Evolutionary conservation across 2,888 invertebrate genomes (phyloP), one percentile per base, ranked within the genome.

Genomic region (Arctia plantaginis): DNA sequence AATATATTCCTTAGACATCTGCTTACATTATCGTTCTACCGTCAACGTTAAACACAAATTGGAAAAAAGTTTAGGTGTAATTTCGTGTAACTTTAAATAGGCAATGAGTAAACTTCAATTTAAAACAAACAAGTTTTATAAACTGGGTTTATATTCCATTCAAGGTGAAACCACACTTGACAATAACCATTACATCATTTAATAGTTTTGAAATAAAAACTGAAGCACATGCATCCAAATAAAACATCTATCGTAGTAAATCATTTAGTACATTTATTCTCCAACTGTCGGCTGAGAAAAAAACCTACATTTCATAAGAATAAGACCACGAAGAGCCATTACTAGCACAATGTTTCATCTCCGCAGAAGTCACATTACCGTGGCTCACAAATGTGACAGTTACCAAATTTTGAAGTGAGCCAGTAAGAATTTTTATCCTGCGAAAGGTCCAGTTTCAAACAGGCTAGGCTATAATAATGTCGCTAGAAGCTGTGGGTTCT

Each of bases 1-100:
- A 84, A 82, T 76, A 78, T 78, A 77, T 77, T 75, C 72, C 68
- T 78, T 67, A 73, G 74, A 78, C 75, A 80, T 81, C 77, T 81
- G 71, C 67, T 77, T 74, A 73, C 66, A 51, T 72, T 79, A 77
- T 74, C 70, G 66, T 67, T 68, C 67, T 76, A 33, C 66, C 69
- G 35, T 84, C 66, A 66, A 77, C 41, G 20, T 71, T 74, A 79
- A 79, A 77, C 75, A 78, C 55, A 69, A 74, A 66, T 59, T 59
- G 66, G 66, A 66, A 74, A 69, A 72, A 69, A 59, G 59, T 66
- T 33, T 59, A 27, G 41, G 66, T 39, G 35, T 71, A 64, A 70
- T 74, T 66, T 41, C 20, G 55, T 35, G 51, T 55, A 55, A 69
- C 55, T 69, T 69, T 59, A 55, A 55, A 69, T 39, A 35, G 35